Percentiles rank a stretch among this genome's conserved stretches.
phyloP scores from a whole-genome alignment of 2,797 vertebrate species.

The Alosa sapidissima region DNA sequence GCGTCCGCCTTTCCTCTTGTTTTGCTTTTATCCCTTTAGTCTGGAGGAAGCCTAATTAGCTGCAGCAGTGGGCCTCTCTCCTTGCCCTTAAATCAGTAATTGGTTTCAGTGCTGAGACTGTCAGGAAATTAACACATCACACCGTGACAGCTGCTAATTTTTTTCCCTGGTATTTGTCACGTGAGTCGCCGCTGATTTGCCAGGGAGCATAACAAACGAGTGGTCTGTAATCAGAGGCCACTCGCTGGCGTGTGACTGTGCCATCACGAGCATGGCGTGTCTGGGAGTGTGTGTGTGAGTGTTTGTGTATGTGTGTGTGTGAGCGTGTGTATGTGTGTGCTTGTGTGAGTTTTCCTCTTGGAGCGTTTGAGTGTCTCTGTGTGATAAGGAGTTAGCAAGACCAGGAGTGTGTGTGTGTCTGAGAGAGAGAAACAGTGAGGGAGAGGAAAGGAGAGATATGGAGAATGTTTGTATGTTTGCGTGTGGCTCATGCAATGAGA shows the following conservation, averaged over 20 bases:
- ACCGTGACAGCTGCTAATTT: conserved; percentile 99
- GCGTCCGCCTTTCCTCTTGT: conserved; percentile 76
- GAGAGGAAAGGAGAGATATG: background rate
- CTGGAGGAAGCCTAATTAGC: conserved; percentile 98
- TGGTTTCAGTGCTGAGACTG: conserved; percentile 96
- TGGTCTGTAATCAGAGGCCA: conserved; percentile 92
- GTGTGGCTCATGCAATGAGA: background rate
- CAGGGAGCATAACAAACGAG: conserved; percentile 95
- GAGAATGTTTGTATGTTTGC: background rate
- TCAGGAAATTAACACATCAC: conserved; percentile 99
- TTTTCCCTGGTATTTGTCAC: conserved; percentile 88
- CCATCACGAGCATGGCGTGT: background rate
- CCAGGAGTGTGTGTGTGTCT: background rate
- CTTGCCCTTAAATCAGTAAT: conserved; percentile 99
- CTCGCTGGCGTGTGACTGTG: conserved; percentile 65
- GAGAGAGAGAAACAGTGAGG: background rate
- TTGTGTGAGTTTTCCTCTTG: background rate
- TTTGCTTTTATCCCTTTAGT: conserved; percentile 97
- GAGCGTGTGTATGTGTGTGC: conserved; percentile 22
- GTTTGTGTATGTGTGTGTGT: conserved; percentile 32
- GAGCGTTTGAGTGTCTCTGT: background rate
- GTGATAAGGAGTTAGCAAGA: conserved; percentile 3
- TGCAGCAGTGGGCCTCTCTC: conserved; percentile 89
- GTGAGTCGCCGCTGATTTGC: conserved; percentile 95
- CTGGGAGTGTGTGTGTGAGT: conserved; percentile 35